Conservation (phyloP, 2,888 invertebrate genomes). For the Heliconius aoede region DNA sequence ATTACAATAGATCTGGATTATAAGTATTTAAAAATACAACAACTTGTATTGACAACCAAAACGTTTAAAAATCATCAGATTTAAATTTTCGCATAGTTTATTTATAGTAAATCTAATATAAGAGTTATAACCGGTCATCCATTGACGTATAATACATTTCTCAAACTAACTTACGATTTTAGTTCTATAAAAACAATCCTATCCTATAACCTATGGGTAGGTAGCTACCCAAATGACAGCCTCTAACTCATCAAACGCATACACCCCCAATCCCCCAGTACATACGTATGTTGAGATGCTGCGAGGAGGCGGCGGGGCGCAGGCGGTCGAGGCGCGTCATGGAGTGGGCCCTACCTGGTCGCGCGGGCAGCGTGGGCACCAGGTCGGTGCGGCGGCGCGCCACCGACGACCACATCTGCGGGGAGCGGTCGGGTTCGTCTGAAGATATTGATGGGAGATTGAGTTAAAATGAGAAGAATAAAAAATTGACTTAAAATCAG, state of each 20-base stretch:
- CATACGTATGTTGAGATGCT: slow-evolving; percentile 11
- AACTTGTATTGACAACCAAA: too few species aligned
- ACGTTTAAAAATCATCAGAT: too few species aligned
- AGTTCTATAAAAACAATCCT: too few species aligned
- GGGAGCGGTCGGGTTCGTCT: slow-evolving; percentile 76
- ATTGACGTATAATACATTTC: too few species aligned
- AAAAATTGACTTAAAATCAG: not conserved
- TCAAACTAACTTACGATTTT: too few species aligned
- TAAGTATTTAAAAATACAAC: too few species aligned
- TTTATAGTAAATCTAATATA: too few species aligned
- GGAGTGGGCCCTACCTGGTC: slow-evolving; percentile 91
- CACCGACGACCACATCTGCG: slow-evolving; percentile 88
- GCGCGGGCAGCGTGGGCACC: slow-evolving; percentile 92
- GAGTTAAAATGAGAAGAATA: not conserved
- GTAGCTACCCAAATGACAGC: too few species aligned
- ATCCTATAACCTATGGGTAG: too few species aligned
- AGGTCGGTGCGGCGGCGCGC: slow-evolving; percentile 95
- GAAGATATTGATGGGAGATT: slow-evolving; percentile 36
- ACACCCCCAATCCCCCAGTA: not conserved
- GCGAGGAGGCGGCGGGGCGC: slow-evolving; percentile 46
- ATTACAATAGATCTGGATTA: too few species aligned
- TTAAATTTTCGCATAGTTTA: too few species aligned
- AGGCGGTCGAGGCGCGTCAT: slow-evolving; percentile 94
- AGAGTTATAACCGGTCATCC: too few species aligned
- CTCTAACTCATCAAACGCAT: not conserved